Evolutionary conservation across 2,797 vertebrate genomes (phyloP).

Genomic region (Buceros bicornis): DNA sequence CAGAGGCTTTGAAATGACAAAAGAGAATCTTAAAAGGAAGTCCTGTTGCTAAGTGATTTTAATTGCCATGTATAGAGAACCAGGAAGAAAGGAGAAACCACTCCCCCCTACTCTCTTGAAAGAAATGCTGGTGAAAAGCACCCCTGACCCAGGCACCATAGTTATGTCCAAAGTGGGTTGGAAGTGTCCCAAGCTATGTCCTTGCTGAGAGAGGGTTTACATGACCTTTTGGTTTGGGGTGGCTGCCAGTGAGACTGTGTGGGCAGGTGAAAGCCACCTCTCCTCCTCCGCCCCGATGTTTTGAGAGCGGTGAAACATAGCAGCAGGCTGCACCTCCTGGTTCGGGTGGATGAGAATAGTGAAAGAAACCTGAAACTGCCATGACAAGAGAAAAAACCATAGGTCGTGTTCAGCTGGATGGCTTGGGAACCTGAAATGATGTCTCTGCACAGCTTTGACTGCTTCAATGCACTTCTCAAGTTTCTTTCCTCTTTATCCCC

Average conservation of each 20-base stretch:
- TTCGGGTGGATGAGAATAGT: neutral
- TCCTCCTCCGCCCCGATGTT: neutral
- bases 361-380: neutral
- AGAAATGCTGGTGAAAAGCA: neutral
- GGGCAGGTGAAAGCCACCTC: neutral
- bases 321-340: too few relatives aligned
- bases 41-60: neutral
- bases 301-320: neutral
- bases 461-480: neutral
- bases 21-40: slow-evolving; percentile 21
- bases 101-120: neutral
- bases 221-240: neutral
- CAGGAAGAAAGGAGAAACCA: neutral
- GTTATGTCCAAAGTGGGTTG: neutral
- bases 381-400: fast-evolving
- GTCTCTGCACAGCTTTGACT: neutral
- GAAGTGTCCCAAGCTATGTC: neutral
- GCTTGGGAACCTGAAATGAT: neutral
- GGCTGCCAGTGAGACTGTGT: fast-evolving
- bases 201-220: neutral
- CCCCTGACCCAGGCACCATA: fast-evolving
- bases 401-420: neutral
- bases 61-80: neutral
- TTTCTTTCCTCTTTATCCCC: neutral
- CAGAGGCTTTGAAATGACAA: neutral